These are phyloP conservation scores for Gonatopus flavifemur DNA, from an alignment of 1,140 invertebrate genomes.

Conservation along the genomic window DNA sequence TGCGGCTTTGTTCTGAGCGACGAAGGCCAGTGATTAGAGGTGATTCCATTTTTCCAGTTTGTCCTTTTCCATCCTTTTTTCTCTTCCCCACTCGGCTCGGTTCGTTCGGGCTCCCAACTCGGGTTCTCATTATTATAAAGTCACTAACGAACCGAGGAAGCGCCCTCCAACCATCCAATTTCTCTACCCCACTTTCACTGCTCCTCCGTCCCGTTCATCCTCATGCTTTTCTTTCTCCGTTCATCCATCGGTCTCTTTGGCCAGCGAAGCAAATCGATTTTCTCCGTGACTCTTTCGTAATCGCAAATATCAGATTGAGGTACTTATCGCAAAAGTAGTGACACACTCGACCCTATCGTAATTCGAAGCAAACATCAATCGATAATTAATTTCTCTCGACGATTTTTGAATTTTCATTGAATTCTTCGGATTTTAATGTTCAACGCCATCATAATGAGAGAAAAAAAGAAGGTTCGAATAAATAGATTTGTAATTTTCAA, in stretches of 20 bases:
- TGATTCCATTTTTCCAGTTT: conserved; percentile 38
- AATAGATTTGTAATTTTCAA: no score
- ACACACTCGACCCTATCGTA: no score
- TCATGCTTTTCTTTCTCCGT: not conserved
- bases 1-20: conserved; percentile 24
- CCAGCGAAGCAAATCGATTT: conserved; percentile 27
- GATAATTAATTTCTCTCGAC: no score
- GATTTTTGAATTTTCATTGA: no score
- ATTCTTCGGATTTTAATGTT: no score
- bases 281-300: conserved; percentile 10
- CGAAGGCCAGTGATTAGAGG: conserved; percentile 40
- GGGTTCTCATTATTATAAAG: conserved; percentile 44
- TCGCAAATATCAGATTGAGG: conserved; percentile 25
- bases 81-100: no score
- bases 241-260: conserved; percentile 10
- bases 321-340: conserved; percentile 15
- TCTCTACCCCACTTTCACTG: conserved; percentile 11
- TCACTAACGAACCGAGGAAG: conserved; percentile 46
- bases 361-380: no score
- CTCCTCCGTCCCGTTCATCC: conserved; percentile 4
- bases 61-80: no score
- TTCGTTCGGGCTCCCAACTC: conserved; percentile 4
- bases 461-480: no score
- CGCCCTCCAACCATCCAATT: conserved; percentile 23
- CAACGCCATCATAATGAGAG: no score